Conservation (phyloP, 2,888 invertebrate genomes). For the Saturnia pavonia region DNA sequence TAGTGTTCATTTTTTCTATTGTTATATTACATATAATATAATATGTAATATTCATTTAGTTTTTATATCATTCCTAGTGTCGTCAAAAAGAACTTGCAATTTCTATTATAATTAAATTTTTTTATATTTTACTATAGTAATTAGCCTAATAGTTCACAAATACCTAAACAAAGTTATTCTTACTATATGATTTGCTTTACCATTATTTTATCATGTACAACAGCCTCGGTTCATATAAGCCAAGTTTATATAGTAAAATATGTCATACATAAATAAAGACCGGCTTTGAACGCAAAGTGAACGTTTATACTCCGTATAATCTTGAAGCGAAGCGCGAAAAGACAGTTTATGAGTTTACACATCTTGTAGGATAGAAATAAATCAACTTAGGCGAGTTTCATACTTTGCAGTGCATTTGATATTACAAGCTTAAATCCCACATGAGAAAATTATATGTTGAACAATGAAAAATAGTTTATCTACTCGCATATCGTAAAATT, state of each 20-base stretch:
- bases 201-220: not conserved
- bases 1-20: not conserved
- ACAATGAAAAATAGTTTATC: not conserved
- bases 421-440: not conserved
- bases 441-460: not conserved
- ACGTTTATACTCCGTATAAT: constrained; percentile 16
- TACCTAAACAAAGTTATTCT: not conserved
- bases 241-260: constrained; percentile 16
- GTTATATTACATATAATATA: not conserved
- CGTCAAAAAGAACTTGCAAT: not conserved
- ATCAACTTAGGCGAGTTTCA: constrained; percentile 6
- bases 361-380: not conserved
- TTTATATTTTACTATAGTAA: too few species aligned
- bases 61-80: not conserved
- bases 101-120: not conserved
- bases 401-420: constrained; percentile 1
- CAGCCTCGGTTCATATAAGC: not conserved
- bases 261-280: constrained; percentile 20
- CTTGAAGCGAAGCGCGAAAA: constrained; percentile 16
- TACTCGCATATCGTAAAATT: too few species aligned
- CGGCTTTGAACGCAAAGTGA: constrained; percentile 18
- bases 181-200: not conserved
- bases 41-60: not conserved
- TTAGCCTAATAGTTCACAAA: not conserved
- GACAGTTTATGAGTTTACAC: constrained; percentile 13